A percentile compares a stretch with the other conserved stretches of the same genome.
Evolutionary conservation across 2,797 vertebrate species (phyloP).

Genomic region (Girardinus metallicus): DNA sequence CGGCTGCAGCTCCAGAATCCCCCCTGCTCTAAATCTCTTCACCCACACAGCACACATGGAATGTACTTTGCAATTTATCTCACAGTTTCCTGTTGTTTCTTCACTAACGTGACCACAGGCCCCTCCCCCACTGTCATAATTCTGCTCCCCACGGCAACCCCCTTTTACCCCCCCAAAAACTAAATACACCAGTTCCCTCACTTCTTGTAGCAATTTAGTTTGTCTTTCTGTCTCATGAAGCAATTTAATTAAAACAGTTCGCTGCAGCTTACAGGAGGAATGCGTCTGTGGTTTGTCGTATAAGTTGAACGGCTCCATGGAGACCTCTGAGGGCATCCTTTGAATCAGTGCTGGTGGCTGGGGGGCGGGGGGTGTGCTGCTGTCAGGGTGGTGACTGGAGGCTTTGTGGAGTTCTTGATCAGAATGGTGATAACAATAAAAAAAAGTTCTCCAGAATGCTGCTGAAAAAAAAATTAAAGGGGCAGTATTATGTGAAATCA

Average conservation of each 20-base stretch:
- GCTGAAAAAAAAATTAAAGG: conserved; percentile 16
- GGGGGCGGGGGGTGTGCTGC: not conserved
- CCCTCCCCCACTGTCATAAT: conserved; percentile 28
- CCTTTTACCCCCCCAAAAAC: not conserved
- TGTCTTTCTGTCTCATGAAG: conserved; percentile 42
- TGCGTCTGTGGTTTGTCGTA: conserved; percentile 28
- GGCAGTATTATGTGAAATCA: too few relatives aligned
- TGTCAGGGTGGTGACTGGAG: conserved; percentile 38
- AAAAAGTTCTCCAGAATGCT: conserved; percentile 28
- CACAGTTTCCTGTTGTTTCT: conserved; percentile 62
- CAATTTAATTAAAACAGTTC: conserved; percentile 44
- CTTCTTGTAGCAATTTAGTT: conserved; percentile 30
- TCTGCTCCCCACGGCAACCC: not conserved
- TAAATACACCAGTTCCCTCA: not conserved
- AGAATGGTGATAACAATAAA: conserved; percentile 66
- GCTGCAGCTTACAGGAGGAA: conserved; percentile 30
- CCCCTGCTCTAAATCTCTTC: conserved; percentile 23
- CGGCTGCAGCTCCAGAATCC: conserved; percentile 50
- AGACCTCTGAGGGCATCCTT: conserved; percentile 51
- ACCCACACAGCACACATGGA: conserved; percentile 66
- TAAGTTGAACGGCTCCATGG: conserved; percentile 21
- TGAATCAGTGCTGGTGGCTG: conserved; percentile 33
- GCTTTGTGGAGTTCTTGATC: conserved; percentile 63
- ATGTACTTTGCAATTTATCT: conserved; percentile 68
- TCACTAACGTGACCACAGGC: conserved; percentile 27